phyloP scores from a whole-genome alignment of 2,113 vertebrate genomes.

The Tupaia tana region DNA sequence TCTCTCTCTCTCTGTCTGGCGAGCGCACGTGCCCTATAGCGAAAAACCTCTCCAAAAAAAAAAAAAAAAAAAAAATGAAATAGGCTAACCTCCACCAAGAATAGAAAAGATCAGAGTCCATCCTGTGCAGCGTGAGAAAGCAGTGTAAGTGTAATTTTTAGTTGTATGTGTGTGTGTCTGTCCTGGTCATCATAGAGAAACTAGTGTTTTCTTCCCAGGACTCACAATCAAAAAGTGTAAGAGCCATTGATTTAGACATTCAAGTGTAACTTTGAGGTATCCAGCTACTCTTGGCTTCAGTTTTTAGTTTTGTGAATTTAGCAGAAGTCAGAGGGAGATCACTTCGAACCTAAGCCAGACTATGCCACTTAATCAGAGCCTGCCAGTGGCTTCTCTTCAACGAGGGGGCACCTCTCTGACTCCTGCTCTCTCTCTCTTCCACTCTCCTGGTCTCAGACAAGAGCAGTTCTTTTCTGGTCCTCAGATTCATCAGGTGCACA shows the following conservation, averaged over 20 bases:
- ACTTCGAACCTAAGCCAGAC: neutral
- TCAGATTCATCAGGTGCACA: neutral
- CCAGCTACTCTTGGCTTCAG: neutral
- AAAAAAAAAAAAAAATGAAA: slow-evolving; percentile 27
- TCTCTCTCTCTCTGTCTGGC: too few relatives aligned
- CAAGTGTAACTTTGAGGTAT: neutral
- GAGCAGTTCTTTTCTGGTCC: neutral
- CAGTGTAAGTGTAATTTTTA: neutral
- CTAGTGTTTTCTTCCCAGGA: neutral
- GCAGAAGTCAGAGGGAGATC: neutral
- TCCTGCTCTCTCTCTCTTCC: neutral
- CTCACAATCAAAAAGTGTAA: neutral
- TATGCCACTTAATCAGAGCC: neutral
- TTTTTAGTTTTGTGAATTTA: neutral
- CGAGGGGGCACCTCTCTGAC: neutral
- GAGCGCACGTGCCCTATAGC: too few relatives aligned
- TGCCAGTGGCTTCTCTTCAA: neutral
- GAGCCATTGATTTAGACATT: neutral
- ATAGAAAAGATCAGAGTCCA: neutral
- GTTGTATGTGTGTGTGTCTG: neutral
- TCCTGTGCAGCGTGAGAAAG: neutral
- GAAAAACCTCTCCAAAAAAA: too few relatives aligned
- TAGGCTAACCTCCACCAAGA: neutral
- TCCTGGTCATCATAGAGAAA: neutral
- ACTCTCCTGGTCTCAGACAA: too few relatives aligned